These are phyloP conservation scores for Psittacula cyanocephala DNA, from an alignment of 2,113 vertebrate species.

Conservation along the genomic window DNA sequence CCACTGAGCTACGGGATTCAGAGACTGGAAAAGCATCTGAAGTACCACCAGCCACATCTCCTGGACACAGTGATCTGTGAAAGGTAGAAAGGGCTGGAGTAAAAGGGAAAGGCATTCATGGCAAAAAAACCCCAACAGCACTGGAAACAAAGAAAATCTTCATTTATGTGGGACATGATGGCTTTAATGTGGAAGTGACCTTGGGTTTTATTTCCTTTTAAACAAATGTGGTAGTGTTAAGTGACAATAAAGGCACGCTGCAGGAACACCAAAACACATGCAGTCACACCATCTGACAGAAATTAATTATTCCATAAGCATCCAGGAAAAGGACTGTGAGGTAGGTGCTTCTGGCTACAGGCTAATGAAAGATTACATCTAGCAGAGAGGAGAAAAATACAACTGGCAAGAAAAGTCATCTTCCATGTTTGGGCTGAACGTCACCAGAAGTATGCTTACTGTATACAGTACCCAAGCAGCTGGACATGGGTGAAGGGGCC, in stretches of 20 bases:
- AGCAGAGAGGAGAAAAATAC: not conserved
- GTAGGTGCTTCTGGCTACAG: not conserved
- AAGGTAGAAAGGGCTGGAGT: not conserved
- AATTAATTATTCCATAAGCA: constrained; percentile 31
- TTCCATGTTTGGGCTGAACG: not conserved
- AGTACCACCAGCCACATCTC: not conserved
- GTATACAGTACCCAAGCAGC: not conserved
- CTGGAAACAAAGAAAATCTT: not conserved
- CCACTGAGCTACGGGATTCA: fast-evolving
- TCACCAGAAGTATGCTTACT: not conserved
- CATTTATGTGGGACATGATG: not conserved
- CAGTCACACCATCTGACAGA: constrained; percentile 46
- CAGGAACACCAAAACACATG: constrained; percentile 22
- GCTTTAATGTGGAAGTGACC: not conserved
- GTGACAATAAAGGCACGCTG: constrained; percentile 1
- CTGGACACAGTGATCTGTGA: not conserved
- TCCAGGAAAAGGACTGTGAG: not conserved
- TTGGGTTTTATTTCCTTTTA: constrained; percentile 19
- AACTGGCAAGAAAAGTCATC: not conserved
- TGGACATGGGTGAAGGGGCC: not conserved
- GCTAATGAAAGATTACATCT: not conserved
- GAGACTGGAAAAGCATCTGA: not conserved
- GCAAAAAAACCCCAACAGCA: not conserved
- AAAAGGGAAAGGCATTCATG: not conserved
- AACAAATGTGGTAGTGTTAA: not conserved